Conservation (phyloP, 2,113 vertebrate species). For the Conger conger region DNA sequence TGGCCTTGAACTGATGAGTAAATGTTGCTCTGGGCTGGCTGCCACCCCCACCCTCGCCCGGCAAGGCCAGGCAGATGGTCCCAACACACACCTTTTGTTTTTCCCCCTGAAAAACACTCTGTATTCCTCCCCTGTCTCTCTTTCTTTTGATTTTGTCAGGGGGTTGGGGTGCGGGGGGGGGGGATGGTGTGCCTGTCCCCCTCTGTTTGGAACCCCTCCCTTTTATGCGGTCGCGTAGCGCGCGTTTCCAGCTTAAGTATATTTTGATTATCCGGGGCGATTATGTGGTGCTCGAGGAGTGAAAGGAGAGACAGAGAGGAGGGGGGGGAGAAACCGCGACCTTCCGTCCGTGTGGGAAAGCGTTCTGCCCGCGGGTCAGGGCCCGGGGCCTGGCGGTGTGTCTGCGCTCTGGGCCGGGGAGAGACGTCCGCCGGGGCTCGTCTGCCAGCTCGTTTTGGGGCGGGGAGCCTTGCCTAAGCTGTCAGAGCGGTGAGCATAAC, state of each 20-base stretch:
- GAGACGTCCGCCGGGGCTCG: neutral
- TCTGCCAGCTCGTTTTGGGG: neutral
- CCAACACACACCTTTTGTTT: constrained; percentile 23
- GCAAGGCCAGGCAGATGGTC: constrained; percentile 59
- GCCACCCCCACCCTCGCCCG: constrained; percentile 40
- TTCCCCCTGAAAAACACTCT: constrained; percentile 14
- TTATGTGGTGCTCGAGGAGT: neutral
- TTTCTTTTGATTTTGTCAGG: constrained; percentile 16
- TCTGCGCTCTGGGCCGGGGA: neutral
- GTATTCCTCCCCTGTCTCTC: constrained; percentile 28
- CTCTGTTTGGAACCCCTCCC: neutral
- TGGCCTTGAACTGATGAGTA: constrained; percentile 66
- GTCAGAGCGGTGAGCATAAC: neutral
- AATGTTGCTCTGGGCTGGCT: constrained; percentile 10
- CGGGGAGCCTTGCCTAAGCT: neutral
- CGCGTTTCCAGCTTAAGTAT: neutral
- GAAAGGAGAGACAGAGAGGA: neutral
- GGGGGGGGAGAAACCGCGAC: neutral
- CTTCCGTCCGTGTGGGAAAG: neutral
- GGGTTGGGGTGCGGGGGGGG: neutral
- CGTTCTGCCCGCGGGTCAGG: neutral
- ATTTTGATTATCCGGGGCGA: constrained; percentile 6
- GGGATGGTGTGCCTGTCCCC: neutral
- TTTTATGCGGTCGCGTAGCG: neutral
- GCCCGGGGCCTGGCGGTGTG: neutral